Evolutionary conservation across 2,797 vertebrate species (phyloP).

Genomic region (Manis javanica): DNA sequence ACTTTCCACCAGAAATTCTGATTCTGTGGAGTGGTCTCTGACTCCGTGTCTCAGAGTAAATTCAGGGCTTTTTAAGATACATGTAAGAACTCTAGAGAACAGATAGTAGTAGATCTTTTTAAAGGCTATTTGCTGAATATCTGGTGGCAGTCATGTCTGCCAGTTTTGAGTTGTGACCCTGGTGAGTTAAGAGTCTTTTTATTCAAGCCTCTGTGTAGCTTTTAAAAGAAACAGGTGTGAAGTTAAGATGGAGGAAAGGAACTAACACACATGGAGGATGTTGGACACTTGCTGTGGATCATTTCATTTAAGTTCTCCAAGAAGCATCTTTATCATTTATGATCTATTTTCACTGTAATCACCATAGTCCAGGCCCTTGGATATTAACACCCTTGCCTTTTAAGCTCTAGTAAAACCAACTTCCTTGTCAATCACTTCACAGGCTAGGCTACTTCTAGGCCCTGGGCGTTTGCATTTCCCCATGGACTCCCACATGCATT

Average conservation of each 20-base stretch:
- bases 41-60: background rate
- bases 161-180: background rate
- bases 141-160: background rate
- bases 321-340: background rate
- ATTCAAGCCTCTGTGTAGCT: background rate
- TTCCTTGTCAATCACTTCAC: slow-evolving; percentile 30
- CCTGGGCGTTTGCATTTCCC: background rate
- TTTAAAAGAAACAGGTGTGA: background rate
- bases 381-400: background rate
- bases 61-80: background rate
- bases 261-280: background rate
- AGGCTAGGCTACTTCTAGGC: background rate
- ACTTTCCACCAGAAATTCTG: background rate
- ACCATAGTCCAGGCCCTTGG: background rate
- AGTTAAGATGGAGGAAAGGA: background rate
- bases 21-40: background rate
- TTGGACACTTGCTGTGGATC: background rate
- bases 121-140: background rate
- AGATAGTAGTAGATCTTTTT: background rate
- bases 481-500: background rate
- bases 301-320: slow-evolving; percentile 32
- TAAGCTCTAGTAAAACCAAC: background rate
- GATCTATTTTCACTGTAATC: background rate
- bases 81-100: background rate
- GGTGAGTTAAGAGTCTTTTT: background rate